These are phyloP conservation scores for Anastrepha ludens DNA, from an alignment of 1,140 invertebrate genomes.

Conservation along the genomic window DNA sequence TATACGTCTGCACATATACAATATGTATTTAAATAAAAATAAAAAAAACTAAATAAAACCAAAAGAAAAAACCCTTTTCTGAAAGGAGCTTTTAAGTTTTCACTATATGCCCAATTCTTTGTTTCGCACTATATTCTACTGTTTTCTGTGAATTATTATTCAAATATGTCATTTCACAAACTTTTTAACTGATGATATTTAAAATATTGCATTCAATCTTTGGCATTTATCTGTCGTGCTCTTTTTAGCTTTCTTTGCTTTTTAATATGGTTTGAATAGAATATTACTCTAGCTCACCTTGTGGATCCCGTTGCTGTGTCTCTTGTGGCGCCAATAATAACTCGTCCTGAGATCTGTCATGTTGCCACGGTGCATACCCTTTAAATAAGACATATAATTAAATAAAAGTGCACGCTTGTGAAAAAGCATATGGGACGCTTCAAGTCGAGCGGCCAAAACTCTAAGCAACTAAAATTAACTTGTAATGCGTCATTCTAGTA, in stretches of 20 bases:
- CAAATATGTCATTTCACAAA: background rate
- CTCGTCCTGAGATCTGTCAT: conserved; percentile 83
- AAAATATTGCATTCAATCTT: conserved; percentile 35
- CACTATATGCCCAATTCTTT: background rate
- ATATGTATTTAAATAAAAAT: background rate
- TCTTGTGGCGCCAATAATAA: conserved; percentile 83
- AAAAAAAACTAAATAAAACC: background rate
- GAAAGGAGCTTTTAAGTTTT: background rate
- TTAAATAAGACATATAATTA: conserved; percentile 6
- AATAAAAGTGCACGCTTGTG: background rate
- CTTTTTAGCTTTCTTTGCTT: conserved; percentile 60
- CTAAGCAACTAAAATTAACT: too few relatives aligned
- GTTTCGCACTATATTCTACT: background rate
- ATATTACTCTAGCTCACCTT: conserved; percentile 80
- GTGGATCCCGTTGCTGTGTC: conserved; percentile 84
- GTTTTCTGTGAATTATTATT: background rate
- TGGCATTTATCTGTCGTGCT: conserved; percentile 60
- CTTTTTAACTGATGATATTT: background rate
- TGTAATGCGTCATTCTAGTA: too few relatives aligned
- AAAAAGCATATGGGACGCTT: background rate
- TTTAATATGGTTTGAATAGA: conserved; percentile 57
- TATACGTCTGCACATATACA: background rate
- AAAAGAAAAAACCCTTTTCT: background rate
- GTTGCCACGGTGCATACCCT: conserved; percentile 81
- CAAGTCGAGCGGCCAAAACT: too few relatives aligned